Conservation (phyloP, 1,140 invertebrate species). For the Monochamus saltuarius region DNA sequence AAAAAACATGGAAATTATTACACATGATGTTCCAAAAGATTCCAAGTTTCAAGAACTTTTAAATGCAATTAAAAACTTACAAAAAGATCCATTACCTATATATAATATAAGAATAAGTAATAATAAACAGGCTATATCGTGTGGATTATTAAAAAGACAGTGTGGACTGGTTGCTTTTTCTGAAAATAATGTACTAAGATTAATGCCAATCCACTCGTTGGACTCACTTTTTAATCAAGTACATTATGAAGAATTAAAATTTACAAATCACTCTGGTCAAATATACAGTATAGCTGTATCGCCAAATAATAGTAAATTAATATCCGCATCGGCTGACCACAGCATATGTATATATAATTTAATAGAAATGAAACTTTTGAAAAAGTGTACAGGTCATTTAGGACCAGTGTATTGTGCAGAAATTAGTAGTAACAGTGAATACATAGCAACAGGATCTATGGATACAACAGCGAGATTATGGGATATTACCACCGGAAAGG, state of each 20-base stretch:
- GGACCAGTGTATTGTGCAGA: conserved; percentile 86
- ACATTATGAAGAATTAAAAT: conserved; percentile 34
- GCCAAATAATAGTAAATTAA: conserved; percentile 30
- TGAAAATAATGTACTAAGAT: conserved; percentile 40
- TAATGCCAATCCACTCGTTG: conserved; percentile 33
- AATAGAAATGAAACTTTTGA: conserved; percentile 27
- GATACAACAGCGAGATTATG: conserved; percentile 84
- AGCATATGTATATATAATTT: conserved; percentile 39
- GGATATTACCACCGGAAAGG: conserved; percentile 77
- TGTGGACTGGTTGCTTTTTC: conserved; percentile 38
- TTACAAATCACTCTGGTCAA: conserved; percentile 40
- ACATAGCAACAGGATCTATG: conserved; percentile 79
- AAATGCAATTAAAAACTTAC: conserved; percentile 31
- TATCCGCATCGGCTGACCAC: conserved; percentile 43
- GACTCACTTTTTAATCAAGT: conserved; percentile 23
- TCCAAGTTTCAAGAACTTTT: conserved; percentile 23
- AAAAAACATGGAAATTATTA: conserved; percentile 5
- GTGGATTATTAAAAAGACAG: conserved; percentile 42
- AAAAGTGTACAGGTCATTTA: conserved; percentile 69
- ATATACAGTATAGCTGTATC: conserved; percentile 42
- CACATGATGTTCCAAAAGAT: conserved; percentile 1
- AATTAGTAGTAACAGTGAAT: conserved; percentile 70
- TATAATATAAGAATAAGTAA: conserved; percentile 39
- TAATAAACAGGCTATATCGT: conserved; percentile 37
- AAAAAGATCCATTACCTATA: conserved; percentile 33